Conservation (phyloP, 2,888 invertebrate genomes). For the Autographa pulchrina region DNA sequence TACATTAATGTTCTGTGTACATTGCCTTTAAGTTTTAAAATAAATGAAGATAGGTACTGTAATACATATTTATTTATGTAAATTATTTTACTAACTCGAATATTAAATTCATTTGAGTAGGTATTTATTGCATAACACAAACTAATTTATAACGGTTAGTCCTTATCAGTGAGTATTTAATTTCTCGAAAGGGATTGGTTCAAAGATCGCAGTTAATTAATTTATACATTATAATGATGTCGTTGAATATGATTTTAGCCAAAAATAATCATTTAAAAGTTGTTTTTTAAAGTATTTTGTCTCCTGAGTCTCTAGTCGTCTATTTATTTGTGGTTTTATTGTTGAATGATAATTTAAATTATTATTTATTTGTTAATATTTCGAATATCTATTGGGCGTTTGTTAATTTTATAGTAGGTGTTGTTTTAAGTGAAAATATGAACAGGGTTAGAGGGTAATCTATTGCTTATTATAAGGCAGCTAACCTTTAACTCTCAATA, state of each 20-base stretch:
- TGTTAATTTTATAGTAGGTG: constrained; percentile 19
- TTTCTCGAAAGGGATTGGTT: neutral
- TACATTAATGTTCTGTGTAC: neutral
- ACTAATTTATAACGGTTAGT: neutral
- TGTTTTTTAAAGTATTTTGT: constrained; percentile 10
- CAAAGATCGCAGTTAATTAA: neutral
- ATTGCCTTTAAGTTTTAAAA: neutral
- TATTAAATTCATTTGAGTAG: neutral
- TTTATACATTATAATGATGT: constrained; percentile 5
- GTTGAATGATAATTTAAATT: constrained; percentile 32
- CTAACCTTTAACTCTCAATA: constrained; percentile 13
- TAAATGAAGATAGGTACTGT: neutral
- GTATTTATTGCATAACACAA: neutral
- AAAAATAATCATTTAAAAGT: constrained; percentile 8
- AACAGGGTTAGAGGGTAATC: neutral
- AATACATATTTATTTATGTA: neutral
- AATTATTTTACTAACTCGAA: neutral
- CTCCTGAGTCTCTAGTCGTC: constrained; percentile 45
- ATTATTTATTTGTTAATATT: constrained; percentile 34
- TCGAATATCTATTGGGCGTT: constrained; percentile 35
- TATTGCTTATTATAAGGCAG: neutral
- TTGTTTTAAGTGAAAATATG: neutral
- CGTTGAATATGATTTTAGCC: constrained; percentile 6
- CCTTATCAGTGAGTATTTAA: neutral
- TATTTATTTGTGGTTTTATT: constrained; percentile 33